Percentiles rank a stretch among this genome's conserved stretches.
Conservation (phyloP, 2,888 invertebrate species). For the Lypha dubia region DNA sequence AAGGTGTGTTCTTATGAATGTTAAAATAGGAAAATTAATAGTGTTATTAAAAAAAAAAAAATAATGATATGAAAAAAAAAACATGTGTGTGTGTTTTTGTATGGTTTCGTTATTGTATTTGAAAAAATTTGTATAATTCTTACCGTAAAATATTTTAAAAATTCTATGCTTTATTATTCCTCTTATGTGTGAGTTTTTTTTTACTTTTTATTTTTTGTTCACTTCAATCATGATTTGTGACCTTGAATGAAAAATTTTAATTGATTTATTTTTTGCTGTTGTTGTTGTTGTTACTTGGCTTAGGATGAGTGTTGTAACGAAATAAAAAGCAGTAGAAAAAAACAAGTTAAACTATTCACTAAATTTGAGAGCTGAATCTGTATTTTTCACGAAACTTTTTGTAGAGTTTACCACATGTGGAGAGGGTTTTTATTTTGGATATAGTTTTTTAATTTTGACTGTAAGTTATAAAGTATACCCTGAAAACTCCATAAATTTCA, state of each 20-base stretch:
- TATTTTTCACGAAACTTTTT: no score
- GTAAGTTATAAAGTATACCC: no score
- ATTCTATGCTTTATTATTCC: conserved; percentile 9
- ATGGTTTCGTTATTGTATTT: conserved; percentile 22
- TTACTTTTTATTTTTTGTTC: background rate
- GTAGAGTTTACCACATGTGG: no score
- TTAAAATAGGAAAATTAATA: conserved; percentile 59
- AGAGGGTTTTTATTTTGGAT: no score
- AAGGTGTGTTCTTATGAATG: conserved; percentile 64
- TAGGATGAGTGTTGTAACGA: conserved; percentile 9
- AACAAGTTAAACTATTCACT: conserved; percentile 14
- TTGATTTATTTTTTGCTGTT: conserved; percentile 44
- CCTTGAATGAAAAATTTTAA: conserved; percentile 54
- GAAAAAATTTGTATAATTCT: background rate
- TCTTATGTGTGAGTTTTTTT: no score
- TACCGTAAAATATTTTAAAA: background rate
- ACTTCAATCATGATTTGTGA: conserved; percentile 30
- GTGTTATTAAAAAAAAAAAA: conserved; percentile 42
- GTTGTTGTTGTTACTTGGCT: background rate
- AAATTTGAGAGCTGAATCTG: background rate
- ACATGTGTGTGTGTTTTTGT: no score
- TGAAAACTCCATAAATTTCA: no score
- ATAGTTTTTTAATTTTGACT: no score
- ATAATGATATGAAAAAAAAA: background rate
- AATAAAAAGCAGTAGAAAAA: background rate